These are phyloP conservation scores for Machaerirhynchus nigripectus DNA, from an alignment of 2,113 vertebrate species.

Conservation along the genomic window DNA sequence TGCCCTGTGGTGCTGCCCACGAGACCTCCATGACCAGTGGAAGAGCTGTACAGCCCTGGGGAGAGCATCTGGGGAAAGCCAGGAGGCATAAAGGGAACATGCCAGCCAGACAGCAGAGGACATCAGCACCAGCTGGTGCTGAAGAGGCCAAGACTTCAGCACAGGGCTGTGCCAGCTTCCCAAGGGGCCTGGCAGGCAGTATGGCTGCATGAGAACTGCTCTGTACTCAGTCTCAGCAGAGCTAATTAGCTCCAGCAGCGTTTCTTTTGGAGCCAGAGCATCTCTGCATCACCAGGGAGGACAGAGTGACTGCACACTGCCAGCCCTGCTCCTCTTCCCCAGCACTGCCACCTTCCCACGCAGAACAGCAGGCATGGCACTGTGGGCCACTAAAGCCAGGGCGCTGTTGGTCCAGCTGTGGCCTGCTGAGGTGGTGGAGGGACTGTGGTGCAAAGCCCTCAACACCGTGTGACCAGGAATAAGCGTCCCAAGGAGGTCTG, in stretches of 20 bases:
- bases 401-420: neutral
- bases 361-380: neutral
- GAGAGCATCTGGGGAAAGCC: neutral
- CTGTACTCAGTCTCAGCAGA: neutral
- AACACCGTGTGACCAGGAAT: too few species aligned
- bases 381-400: rapidly evolving
- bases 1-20: neutral
- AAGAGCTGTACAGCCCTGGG: neutral
- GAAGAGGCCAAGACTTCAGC: neutral
- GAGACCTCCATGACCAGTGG: neutral
- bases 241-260: neutral
- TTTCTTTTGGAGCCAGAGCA: neutral
- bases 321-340: neutral
- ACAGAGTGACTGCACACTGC: neutral
- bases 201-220: rapidly evolving
- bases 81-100: neutral
- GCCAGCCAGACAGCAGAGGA: neutral
- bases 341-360: neutral
- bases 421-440: neutral
- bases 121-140: rapidly evolving
- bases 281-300: neutral
- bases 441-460: rapidly evolving
- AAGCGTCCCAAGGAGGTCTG: neutral
- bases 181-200: neutral
- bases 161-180: neutral